Base-by-base conservation (phyloP, 2,113 vertebrate genomes). In the Neoarius graeffei region DNA sequence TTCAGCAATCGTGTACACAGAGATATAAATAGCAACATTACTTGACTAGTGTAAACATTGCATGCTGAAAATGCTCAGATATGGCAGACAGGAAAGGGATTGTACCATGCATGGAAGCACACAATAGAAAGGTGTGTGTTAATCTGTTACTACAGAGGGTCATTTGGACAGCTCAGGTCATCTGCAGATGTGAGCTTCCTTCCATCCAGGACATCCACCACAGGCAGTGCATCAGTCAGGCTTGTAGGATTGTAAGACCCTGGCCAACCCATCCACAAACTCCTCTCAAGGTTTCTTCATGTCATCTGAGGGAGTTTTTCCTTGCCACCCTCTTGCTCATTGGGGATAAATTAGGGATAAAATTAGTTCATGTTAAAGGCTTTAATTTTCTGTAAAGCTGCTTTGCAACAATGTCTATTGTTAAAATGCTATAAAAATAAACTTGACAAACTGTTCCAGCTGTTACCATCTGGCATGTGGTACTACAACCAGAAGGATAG, bases 31-130 rank as follows among this genome's bases (percentile, higher is more conserved):
- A 81, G 54, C 77, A 81, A 9, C 56, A 30, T 35, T 19, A 30
- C 7, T 35, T 19, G 27, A 35, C 4, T 1, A 81, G 27, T 20
- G 79, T 81, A 81, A 81, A 81, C 56, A 81, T 2, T 35, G 79
- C 56, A 81, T 54, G 50, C 50, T 79, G 20, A n/a, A 77, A 79
- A n/a, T 25, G 11, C 23, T 81, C 52, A 7, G 25, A 57, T n/a
- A 80, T 59, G 54, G 52, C 79, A 81, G 54, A 81, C 56, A 59
- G 79, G 79, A 81, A 35, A 59, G 59, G 79, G 27, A 59, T 11
- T 19, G 54, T 8, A 17, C 50, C 23, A 54, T 54, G 17, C 79
- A 10, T 59, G n/a, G 17, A 81, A 81, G 35, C n/a, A 35, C 52
- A 57, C 14, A 56, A 27, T n/a, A 27, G 77, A n/a, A 80, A 9